Conservation (phyloP, 2,113 vertebrate species). For the Jaculus jaculus region DNA sequence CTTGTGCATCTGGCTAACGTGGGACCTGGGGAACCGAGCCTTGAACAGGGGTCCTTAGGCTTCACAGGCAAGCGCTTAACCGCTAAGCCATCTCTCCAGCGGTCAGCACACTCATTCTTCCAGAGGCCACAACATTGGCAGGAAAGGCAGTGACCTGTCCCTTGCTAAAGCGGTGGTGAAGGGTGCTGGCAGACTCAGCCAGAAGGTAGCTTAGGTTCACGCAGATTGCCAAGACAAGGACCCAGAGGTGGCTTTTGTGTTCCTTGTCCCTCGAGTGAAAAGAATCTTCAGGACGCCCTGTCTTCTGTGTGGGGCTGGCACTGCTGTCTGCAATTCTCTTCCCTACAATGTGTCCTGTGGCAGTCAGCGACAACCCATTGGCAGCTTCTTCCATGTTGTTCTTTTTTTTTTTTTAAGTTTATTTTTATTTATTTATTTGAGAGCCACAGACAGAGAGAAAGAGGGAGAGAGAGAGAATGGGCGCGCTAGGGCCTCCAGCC, state of each 20-base stretch:
- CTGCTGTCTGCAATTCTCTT: background rate
- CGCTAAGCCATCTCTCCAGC: too few relatives aligned
- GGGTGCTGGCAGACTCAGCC: fast-evolving
- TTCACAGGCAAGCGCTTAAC: too few relatives aligned
- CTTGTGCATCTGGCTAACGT: too few relatives aligned
- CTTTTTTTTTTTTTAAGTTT: too few relatives aligned
- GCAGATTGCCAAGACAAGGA: background rate
- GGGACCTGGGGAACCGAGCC: too few relatives aligned
- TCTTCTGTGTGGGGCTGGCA: background rate
- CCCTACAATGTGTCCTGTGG: background rate
- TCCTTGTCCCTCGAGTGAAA: background rate
- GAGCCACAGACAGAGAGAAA: too few relatives aligned
- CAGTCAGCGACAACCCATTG: background rate
- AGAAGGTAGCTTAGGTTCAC: background rate
- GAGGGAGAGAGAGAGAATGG: too few relatives aligned
- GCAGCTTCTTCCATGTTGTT: background rate
- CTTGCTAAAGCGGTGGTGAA: too few relatives aligned
- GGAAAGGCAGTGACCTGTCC: background rate
- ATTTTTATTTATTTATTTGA: too few relatives aligned
- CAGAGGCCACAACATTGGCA: background rate
- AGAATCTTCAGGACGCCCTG: background rate
- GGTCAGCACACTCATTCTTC: too few relatives aligned
- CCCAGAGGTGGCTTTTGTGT: fast-evolving
- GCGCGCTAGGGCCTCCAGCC: too few relatives aligned
- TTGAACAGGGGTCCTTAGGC: fast-evolving